A percentile compares a stretch with the other conserved stretches of the same genome.
phyloP scores from a whole-genome alignment of 1,140 invertebrate genomes.

The Triops cancriformis region DNA sequence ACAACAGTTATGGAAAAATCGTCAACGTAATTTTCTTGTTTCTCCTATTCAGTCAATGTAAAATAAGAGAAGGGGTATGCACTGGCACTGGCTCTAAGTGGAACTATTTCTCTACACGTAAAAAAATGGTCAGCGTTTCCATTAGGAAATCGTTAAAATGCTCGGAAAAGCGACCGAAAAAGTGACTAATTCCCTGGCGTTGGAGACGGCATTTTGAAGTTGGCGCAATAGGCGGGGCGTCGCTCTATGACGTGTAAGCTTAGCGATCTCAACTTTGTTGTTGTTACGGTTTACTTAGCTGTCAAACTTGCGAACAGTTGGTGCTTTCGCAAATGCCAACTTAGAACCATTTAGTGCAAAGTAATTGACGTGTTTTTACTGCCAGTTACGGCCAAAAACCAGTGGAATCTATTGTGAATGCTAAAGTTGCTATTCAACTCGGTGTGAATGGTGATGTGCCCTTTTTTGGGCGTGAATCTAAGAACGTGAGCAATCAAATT shows the following conservation, averaged over 20 bases:
- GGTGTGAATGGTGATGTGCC: background rate
- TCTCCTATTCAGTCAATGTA: no score
- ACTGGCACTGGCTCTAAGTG: no score
- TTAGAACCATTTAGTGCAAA: background rate
- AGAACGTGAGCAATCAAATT: background rate
- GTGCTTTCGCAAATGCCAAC: background rate
- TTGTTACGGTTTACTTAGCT: conserved; percentile 2
- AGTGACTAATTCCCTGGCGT: background rate
- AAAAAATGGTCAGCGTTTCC: no score
- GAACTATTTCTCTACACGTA: no score
- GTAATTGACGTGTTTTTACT: background rate
- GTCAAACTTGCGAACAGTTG: background rate
- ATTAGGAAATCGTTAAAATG: no score
- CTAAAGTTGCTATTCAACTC: background rate
- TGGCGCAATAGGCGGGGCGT: background rate
- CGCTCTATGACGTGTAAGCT: background rate
- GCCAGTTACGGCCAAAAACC: background rate
- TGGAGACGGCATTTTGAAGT: background rate
- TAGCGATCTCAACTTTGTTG: background rate
- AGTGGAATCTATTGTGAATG: background rate
- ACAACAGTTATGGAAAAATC: no score
- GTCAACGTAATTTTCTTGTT: no score
- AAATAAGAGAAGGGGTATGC: no score
- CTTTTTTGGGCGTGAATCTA: background rate
- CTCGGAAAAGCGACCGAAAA: background rate